These are phyloP conservation scores for Phrynocephalus vlangalii DNA, from an alignment of 2,797 vertebrate species.

Conservation along the genomic window DNA sequence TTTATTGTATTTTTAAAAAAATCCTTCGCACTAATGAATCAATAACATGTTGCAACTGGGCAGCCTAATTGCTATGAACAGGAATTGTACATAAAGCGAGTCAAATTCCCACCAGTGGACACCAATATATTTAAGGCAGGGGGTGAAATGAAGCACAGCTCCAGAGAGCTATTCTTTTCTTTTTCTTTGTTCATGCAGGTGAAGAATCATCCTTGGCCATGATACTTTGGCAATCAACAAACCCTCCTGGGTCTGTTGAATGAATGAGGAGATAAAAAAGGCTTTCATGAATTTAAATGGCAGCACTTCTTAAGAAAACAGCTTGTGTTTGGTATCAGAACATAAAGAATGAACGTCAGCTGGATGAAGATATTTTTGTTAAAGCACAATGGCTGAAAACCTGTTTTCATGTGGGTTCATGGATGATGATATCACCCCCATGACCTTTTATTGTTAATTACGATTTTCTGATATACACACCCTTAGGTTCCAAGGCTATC, in stretches of 20 bases:
- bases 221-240: background rate
- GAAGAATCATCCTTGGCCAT: background rate
- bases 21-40: background rate
- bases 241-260: background rate
- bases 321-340: background rate
- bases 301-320: background rate
- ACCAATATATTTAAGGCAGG: background rate
- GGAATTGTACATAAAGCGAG: background rate
- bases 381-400: background rate
- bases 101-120: background rate
- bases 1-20: background rate
- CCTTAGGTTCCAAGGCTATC: no score
- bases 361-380: background rate
- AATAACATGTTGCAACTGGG: background rate
- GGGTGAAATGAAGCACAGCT: background rate
- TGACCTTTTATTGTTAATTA: no score
- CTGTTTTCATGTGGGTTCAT: no score
- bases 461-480: no score
- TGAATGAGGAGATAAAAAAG: background rate
- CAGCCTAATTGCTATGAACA: background rate
- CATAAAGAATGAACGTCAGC: background rate
- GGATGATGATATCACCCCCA: no score
- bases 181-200: background rate
- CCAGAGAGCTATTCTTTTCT: background rate
- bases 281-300: background rate